Evolutionary conservation across 1,140 invertebrate species (phyloP), one percentile per base, ranked within the genome.

Genomic region (Dendrolimus kikuchii): DNA sequence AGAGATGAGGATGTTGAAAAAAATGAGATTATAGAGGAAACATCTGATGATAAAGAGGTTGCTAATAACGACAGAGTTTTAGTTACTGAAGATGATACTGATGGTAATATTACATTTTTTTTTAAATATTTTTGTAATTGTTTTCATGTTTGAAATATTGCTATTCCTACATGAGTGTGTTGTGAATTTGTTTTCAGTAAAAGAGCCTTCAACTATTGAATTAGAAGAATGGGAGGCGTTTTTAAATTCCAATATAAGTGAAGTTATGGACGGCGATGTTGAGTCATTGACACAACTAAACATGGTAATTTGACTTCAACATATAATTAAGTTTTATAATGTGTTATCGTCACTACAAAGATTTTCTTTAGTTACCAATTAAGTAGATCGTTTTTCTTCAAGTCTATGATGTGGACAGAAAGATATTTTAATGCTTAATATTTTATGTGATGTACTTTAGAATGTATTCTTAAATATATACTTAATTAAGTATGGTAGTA

Each of bases 141-240:
- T 7, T 8, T 23, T 40, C 36, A n/a, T 40, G 2, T 41, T 7
- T n/a, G 9, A 50, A 7, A 40, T n/a, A 7, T 5, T 46, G 36
- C 36, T 6, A 7, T 5, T 46, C 6, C 36, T 6, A n/a, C 36
- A 23, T 46, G n/a, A 46, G 9, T n/a, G 9, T 3, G 0, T 50
- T 43, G 42, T 56, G 49, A 36, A 49, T 49, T 55, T 64, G 54
- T 38, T 76, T 79, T 10, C 67, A 86, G 81, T 70, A 5, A 81
- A 85, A 60, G 81, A 88, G 60, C 89, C 88, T 48, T 87, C 89
- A 40, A 91, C 92, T 5, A 93, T 95, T 49, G 94, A 96, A 82
- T 91, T 93, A 60, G 94, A 95, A 58, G 94, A 96, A 81, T 96
- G 94, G 94, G 88, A 94, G 73, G 90, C 92, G 49, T 91, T 95